Conservation (phyloP, 2,888 invertebrate genomes). For the Volucella inflata region DNA sequence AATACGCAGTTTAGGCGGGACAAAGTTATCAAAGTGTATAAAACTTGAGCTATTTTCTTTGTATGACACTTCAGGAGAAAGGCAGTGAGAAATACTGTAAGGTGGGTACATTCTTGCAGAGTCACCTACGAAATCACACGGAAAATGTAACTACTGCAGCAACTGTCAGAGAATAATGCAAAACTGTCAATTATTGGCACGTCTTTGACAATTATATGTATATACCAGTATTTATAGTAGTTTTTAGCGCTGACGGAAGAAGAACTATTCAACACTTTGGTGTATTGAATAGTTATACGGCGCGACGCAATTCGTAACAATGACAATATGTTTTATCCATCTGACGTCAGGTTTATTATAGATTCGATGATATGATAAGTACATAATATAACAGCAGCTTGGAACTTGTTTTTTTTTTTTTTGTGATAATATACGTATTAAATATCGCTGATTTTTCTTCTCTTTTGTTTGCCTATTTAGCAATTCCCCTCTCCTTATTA, state of each 20-base stretch:
- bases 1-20: constrained; percentile 70
- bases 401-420: constrained; percentile 32
- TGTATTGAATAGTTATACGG: neutral
- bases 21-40: constrained; percentile 19
- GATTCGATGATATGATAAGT: constrained; percentile 21
- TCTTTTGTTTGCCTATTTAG: neutral
- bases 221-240: too few species aligned
- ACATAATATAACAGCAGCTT: constrained; percentile 21
- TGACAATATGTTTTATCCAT: constrained; percentile 1
- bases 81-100: too few species aligned
- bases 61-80: neutral
- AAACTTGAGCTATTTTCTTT: constrained; percentile 17
- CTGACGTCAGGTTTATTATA: constrained; percentile 32
- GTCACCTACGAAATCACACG: too few species aligned
- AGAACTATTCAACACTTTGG: neutral
- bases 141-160: constrained; percentile 1
- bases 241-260: too few species aligned
- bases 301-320: constrained; percentile 1
- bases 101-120: too few species aligned
- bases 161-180: neutral
- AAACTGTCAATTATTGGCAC: constrained; percentile 21
- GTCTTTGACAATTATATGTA: neutral
- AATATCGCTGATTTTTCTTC: too few species aligned
- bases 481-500: constrained; percentile 14
- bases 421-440: constrained; percentile 10